Percentiles rank a stretch among this genome's conserved stretches.
Evolutionary conservation across 1,140 invertebrate genomes (phyloP).

Genomic region (Orchestia grillus): DNA sequence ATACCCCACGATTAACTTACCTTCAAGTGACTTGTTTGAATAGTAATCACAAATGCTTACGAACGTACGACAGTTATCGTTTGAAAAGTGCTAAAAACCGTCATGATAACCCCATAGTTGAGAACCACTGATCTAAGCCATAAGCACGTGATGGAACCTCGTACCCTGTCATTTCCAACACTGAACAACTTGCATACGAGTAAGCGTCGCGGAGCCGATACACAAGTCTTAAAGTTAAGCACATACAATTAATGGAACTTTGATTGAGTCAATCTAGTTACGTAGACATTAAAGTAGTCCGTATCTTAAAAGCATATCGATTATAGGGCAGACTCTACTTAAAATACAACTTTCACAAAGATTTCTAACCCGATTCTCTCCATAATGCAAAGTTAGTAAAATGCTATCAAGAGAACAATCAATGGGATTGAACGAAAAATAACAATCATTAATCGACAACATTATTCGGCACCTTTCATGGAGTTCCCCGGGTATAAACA

Average conservation of each 20-base stretch:
- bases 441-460: no score
- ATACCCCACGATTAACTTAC: not conserved
- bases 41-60: not conserved
- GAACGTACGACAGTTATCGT: not conserved
- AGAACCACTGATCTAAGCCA: not conserved
- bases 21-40: not conserved
- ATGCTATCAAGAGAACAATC: no score
- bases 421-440: no score
- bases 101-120: not conserved
- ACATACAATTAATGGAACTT: not conserved
- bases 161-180: not conserved
- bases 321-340: constrained; percentile 1
- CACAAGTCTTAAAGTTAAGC: constrained; percentile 1
- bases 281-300: not conserved
- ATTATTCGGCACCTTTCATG: no score
- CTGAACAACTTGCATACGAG: not conserved
- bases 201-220: not conserved
- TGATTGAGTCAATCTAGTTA: not conserved
- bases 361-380: no score
- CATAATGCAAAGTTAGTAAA: no score
- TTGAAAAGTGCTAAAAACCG: not conserved
- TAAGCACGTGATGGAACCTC: not conserved
- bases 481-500: no score
- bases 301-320: not conserved
- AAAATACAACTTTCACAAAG: not conserved